Conservation (phyloP, 2,888 invertebrate genomes). For the Lycophotia porphyrea region DNA sequence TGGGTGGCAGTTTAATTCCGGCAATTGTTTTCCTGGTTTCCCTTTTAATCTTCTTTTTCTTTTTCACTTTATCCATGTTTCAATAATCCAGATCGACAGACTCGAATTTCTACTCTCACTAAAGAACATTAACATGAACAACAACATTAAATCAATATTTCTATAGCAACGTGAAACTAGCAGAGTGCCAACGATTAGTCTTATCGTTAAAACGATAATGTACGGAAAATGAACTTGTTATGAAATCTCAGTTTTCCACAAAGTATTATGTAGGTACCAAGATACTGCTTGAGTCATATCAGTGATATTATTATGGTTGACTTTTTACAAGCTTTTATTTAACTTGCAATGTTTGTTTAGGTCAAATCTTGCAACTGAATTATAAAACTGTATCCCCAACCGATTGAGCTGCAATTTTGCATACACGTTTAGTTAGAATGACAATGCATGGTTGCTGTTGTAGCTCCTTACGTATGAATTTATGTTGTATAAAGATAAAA, state of each 20-base stretch:
- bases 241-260: constrained; percentile 7
- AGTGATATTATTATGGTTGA: not conserved
- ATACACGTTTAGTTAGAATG: no score
- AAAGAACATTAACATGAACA: constrained; percentile 5
- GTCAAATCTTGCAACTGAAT: no score
- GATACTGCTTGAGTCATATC: no score
- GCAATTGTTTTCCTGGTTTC: constrained; percentile 75
- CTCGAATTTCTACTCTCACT: constrained; percentile 26
- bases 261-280: no score
- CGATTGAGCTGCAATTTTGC: no score
- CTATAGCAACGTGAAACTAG: constrained; percentile 76
- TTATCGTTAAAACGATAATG: constrained; percentile 34
- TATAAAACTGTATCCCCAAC: no score
- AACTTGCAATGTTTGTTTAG: not conserved
- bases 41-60: constrained; percentile 75
- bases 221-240: not conserved
- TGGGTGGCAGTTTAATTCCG: constrained; percentile 84
- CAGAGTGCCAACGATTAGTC: not conserved
- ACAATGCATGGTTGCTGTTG: not conserved
- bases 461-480: not conserved
- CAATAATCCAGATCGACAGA: not conserved
- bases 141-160: constrained; percentile 74
- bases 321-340: not conserved
- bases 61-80: constrained; percentile 62
- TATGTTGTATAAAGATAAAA: not conserved